Base-by-base conservation (phyloP, 2,113 vertebrate genomes). In the Megaceryle torquata region DNA sequence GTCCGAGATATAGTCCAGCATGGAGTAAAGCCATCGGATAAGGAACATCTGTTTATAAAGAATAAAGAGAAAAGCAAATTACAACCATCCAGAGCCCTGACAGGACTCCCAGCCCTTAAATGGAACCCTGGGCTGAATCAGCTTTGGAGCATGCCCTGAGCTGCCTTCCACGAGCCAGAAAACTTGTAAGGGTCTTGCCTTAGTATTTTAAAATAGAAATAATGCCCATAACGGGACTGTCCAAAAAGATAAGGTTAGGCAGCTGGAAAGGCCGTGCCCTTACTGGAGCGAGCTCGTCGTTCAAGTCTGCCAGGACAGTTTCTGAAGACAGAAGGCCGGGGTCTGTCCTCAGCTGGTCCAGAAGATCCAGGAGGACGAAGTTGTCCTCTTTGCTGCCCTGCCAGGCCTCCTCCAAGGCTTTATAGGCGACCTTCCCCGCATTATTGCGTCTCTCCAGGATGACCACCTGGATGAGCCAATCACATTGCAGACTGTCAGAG, bases 281-380 rank as follows among this genome's bases (percentile, higher is more conserved):
- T 93, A 99, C 99, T 0, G 99, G 99, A 39, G 99, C 99, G 5
- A 99, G 99, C 92, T 99, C 99, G 0, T 99, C 99, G 1, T 98
- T 99, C 92, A 99, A 96, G 88, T 99, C 99, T 1, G 98, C 97
- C 89, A 99, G 98, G 60, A 98, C 94, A 1, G 98, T 98, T 13
- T 99, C 99, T 0, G 98, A 97, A 15, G 98, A 98, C 46, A 99
- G 99, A 35, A 99, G 97, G 22, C 98, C 97, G 0, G 99, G 98
- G 81, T 99, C 98, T 78, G 97, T 99, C 86, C 98, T 98, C 41
- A 99, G 97, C 60, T 98, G 98, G 86, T 98, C 98, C 81, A 99
- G 97, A 63, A 98, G 98, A 77, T 99, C 98, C 97, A 98, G 60
- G 1, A 99, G 99, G 69, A 93, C 88, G 93, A 98, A 99, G 75